Conservation (phyloP, 1,140 invertebrate species). For the Drosophila simulans region DNA sequence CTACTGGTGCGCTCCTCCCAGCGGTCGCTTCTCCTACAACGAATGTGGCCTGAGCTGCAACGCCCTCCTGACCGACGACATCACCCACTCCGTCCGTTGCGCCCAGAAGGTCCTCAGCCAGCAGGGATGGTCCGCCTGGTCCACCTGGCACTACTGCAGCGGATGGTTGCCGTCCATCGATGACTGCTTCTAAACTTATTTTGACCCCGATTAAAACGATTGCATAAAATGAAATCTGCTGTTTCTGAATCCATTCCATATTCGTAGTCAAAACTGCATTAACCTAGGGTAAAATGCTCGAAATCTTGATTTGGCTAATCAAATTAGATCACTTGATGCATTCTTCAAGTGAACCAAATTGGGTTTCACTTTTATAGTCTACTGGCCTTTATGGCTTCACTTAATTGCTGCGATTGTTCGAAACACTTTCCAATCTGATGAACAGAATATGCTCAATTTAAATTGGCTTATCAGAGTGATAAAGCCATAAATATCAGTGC, state of each 20-base stretch:
- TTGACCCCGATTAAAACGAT: slow-evolving; percentile 11
- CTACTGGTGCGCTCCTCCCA: slow-evolving; percentile 74
- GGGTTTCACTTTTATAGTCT: neutral
- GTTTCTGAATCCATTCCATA: neutral
- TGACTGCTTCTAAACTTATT: slow-evolving; percentile 51
- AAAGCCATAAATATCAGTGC: slow-evolving; percentile 29
- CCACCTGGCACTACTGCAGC: slow-evolving; percentile 67
- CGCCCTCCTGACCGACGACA: slow-evolving; percentile 58
- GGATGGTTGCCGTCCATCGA: slow-evolving; percentile 65
- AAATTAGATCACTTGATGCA: too few relatives aligned
- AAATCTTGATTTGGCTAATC: too few relatives aligned
- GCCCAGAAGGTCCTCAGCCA: slow-evolving; percentile 64
- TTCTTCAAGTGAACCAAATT: too few relatives aligned
- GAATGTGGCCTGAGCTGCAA: slow-evolving; percentile 59
- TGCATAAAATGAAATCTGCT: neutral
- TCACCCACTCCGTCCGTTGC: slow-evolving; percentile 63
- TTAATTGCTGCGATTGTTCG: neutral
- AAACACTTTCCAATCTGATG: slow-evolving; percentile 37
- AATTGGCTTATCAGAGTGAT: slow-evolving; percentile 15
- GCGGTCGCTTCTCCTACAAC: slow-evolving; percentile 66
- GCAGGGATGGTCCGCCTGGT: slow-evolving; percentile 77
- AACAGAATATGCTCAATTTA: slow-evolving; percentile 36
- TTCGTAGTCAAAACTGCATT: too few relatives aligned
- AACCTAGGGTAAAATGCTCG: too few relatives aligned
- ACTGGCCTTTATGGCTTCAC: too few relatives aligned